These are phyloP conservation scores for Corydoras sp. DNA, from an alignment of 2,113 vertebrate genomes.

Conservation along the genomic window DNA sequence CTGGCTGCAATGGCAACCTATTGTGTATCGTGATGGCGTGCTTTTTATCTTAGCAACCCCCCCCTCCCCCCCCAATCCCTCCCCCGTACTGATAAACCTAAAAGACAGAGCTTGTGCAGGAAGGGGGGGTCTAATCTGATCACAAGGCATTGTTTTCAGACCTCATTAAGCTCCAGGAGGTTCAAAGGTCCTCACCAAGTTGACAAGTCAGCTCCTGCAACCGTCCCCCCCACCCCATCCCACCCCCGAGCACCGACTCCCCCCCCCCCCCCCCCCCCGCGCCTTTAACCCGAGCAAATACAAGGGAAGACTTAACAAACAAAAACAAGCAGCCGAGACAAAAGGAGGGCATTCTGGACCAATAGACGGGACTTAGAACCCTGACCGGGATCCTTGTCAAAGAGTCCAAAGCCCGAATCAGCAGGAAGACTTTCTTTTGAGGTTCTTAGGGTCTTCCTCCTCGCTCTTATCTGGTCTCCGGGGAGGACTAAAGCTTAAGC, in stretches of 20 bases:
- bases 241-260: neutral
- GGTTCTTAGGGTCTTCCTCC: conserved; percentile 47
- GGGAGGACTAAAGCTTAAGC: conserved; percentile 47
- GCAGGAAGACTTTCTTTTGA: conserved; percentile 54
- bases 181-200: conserved; percentile 55
- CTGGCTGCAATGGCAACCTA: no score
- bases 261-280: conserved; percentile 32
- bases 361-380: conserved; percentile 51
- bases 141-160: conserved; percentile 70
- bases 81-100: conserved; percentile 62
- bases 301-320: conserved; percentile 50
- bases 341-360: conserved; percentile 52
- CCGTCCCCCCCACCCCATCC: neutral
- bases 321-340: conserved; percentile 60
- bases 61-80: neutral
- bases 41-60: no score
- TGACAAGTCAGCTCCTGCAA: conserved; percentile 57
- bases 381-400: conserved; percentile 42
- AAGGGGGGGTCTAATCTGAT: conserved; percentile 69
- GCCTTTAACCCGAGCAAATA: conserved; percentile 53
- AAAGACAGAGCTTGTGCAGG: conserved; percentile 43
- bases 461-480: conserved; percentile 30
- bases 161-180: conserved; percentile 72
- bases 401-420: conserved; percentile 45
- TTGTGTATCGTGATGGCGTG: no score